These are phyloP conservation scores for Sisyra nigra DNA, from an alignment of 2,888 invertebrate species.

Conservation along the genomic window DNA sequence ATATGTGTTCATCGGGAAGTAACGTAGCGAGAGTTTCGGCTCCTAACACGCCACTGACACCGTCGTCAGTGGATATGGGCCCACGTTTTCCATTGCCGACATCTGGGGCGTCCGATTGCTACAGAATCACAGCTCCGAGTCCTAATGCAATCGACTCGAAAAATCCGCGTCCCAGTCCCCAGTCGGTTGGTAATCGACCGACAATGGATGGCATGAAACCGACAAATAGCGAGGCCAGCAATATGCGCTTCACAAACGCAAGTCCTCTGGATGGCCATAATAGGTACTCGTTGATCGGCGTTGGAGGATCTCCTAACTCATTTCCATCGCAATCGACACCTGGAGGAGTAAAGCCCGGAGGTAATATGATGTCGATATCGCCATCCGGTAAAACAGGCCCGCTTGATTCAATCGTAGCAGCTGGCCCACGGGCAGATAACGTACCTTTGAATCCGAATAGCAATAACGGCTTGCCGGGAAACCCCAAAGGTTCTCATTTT, in stretches of 20 bases:
- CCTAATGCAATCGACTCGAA: slow-evolving; percentile 24
- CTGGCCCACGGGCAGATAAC: slow-evolving; percentile 35
- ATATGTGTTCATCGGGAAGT: slow-evolving; percentile 4
- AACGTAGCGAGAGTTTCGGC: slow-evolving; percentile 23
- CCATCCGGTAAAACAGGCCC: slow-evolving; percentile 25
- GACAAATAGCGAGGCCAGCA: slow-evolving; percentile 8
- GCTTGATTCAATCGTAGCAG: slow-evolving; percentile 21
- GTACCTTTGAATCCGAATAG: slow-evolving; percentile 51
- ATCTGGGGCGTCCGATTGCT: slow-evolving; percentile 24
- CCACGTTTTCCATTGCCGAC: slow-evolving; percentile 26
- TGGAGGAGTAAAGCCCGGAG: slow-evolving; percentile 25
- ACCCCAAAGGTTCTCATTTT: slow-evolving; percentile 53
- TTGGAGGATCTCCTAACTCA: slow-evolving; percentile 35
- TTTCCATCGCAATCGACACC: slow-evolving; percentile 25
- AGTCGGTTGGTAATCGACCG: slow-evolving; percentile 4
- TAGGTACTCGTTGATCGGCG: slow-evolving; percentile 30
- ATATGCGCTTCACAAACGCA: slow-evolving; percentile 18
- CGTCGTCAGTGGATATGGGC: slow-evolving; percentile 30
- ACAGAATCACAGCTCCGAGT: slow-evolving; percentile 32
- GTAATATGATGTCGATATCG: slow-evolving; percentile 28
- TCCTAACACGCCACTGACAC: slow-evolving; percentile 32
- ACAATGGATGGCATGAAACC: slow-evolving; percentile 1
- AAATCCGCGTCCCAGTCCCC: slow-evolving; percentile 12
- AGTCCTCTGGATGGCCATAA: slow-evolving; percentile 19
- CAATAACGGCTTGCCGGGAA: slow-evolving; percentile 34